These are phyloP conservation scores for Leptocoma aspasia DNA, from an alignment of 2,113 vertebrate genomes.

Conservation along the genomic window DNA sequence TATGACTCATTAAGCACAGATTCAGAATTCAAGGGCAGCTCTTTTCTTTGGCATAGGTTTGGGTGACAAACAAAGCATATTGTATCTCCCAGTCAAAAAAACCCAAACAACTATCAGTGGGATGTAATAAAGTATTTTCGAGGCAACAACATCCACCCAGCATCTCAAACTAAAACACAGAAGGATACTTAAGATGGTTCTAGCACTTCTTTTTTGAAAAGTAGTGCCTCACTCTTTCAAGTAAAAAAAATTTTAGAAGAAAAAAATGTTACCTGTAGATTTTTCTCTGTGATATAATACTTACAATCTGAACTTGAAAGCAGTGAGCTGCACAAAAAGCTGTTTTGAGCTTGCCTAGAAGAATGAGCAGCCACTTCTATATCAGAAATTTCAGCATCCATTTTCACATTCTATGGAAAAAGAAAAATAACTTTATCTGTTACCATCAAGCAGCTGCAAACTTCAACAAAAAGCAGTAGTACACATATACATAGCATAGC, in stretches of 20 bases:
- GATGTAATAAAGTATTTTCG: neutral
- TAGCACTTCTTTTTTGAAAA: neutral
- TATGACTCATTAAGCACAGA: neutral
- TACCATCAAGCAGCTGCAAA: neutral
- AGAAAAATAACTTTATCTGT: neutral
- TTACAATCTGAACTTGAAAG: constrained; percentile 77
- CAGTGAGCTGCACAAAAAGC: constrained; percentile 72
- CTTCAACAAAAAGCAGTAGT: neutral
- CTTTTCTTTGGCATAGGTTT: neutral
- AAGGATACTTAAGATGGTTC: neutral
- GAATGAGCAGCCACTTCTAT: constrained; percentile 66
- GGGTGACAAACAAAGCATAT: neutral
- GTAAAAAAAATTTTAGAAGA: neutral
- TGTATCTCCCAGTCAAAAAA: neutral
- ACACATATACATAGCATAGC: neutral
- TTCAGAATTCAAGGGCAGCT: neutral
- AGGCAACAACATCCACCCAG: neutral
- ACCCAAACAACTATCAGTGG: neutral
- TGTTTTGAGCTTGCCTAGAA: constrained; percentile 66
- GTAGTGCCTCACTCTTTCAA: neutral
- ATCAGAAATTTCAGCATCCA: constrained; percentile 69
- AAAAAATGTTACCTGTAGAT: neutral
- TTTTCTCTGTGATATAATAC: constrained; percentile 58
- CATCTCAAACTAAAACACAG: neutral
- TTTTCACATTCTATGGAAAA: constrained; percentile 77